Percentiles rank a stretch among this genome's conserved stretches.
Conservation (phyloP, 2,113 vertebrate genomes). For the Tragulus kanchil region DNA sequence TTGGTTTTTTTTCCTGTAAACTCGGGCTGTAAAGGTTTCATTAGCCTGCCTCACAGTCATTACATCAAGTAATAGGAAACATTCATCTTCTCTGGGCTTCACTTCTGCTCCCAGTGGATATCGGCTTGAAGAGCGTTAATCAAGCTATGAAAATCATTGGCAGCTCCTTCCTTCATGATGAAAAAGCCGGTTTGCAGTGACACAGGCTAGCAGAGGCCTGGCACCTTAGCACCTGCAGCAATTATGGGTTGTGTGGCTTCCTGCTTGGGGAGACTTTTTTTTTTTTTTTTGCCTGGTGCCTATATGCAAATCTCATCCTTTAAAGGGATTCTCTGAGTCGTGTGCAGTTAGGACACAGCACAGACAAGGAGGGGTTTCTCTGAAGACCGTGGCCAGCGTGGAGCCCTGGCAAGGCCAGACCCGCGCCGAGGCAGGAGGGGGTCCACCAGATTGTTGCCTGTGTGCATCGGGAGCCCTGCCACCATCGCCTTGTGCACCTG, state of each 20-base stretch:
- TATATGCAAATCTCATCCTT: constrained; percentile 22
- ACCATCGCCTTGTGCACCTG: background rate
- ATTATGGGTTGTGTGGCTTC: constrained; percentile 65
- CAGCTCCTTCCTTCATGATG: constrained; percentile 75
- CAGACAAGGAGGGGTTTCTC: background rate
- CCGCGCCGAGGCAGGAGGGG: background rate
- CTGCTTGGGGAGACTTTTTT: constrained; percentile 48
- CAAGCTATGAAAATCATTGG: constrained; percentile 83
- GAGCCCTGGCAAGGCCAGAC: background rate
- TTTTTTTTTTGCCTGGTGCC: background rate
- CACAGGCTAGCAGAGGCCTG: constrained; percentile 56
- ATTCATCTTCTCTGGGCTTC: constrained; percentile 81
- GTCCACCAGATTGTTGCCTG: background rate
- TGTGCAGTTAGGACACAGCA: background rate
- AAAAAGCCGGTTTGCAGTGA: constrained; percentile 76
- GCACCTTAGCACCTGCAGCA: constrained; percentile 75
- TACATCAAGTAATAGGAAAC: constrained; percentile 85
- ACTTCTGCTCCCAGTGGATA: constrained; percentile 74
- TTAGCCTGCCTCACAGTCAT: constrained; percentile 82
- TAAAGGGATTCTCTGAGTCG: background rate
- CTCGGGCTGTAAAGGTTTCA: constrained; percentile 84
- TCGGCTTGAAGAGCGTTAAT: constrained; percentile 63
- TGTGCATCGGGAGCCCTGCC: too few relatives aligned
- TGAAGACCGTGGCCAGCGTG: fast-evolving
- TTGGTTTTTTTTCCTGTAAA: constrained; percentile 77